phyloP scores from a whole-genome alignment of 2,113 vertebrate genomes.

The Melanerpes formicivorus region DNA sequence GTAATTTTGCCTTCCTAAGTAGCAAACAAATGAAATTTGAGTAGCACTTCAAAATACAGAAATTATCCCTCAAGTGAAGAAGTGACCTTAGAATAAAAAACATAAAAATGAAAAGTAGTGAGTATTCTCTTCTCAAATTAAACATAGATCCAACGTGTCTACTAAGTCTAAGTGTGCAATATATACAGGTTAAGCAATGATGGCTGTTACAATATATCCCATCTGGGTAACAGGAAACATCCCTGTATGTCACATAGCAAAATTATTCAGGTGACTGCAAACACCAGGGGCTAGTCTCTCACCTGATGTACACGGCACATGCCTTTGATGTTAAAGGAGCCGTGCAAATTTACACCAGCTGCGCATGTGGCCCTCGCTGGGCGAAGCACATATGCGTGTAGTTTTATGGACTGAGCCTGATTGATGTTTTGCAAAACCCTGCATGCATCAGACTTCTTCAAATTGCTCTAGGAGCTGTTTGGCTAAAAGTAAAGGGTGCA shows the following conservation, averaged over 20 bases:
- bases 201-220: slow-evolving; percentile 11
- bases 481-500: neutral
- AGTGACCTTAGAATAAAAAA: neutral
- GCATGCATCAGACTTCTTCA: slow-evolving; percentile 29
- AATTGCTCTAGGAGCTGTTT: slow-evolving; percentile 7
- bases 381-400: slow-evolving; percentile 53
- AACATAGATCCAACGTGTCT: neutral
- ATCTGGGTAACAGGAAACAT: slow-evolving; percentile 57
- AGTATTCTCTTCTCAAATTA: neutral
- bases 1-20: neutral
- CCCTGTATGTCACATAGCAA: slow-evolving; percentile 49
- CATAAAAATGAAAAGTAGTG: neutral
- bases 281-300: slow-evolving; percentile 67
- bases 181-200: neutral
- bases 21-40: neutral
- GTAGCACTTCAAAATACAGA: neutral
- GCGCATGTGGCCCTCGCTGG: slow-evolving; percentile 48
- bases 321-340: slow-evolving; percentile 66
- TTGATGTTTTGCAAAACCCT: slow-evolving; percentile 61
- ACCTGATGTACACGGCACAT: slow-evolving; percentile 56
- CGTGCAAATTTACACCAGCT: slow-evolving; percentile 65
- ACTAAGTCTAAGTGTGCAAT: neutral
- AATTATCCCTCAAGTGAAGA: neutral
- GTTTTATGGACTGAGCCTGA: slow-evolving; percentile 69
- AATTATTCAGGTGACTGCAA: slow-evolving; percentile 71